A percentile compares a stretch with the other conserved stretches of the same genome.
These are phyloP conservation scores for Suricata suricatta DNA, from an alignment of 2,113 vertebrate genomes.

Conservation along the genomic window DNA sequence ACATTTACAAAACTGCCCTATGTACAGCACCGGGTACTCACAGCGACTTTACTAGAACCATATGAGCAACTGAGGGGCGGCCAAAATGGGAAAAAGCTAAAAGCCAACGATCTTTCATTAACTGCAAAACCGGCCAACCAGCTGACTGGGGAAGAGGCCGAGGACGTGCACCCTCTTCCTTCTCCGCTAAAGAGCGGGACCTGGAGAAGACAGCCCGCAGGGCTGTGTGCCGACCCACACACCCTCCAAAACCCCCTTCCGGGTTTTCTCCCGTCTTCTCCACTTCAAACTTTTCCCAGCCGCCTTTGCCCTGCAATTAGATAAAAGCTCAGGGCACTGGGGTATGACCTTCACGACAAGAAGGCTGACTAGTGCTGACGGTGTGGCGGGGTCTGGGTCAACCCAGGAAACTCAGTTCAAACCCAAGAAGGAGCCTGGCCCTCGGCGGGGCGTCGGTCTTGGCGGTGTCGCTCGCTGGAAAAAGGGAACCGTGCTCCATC, in stretches of 20 bases:
- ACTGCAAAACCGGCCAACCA: background rate
- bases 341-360: background rate
- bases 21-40: slow-evolving; percentile 48
- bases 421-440: background rate
- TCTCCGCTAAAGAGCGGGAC: background rate
- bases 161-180: background rate
- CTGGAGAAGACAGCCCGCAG: background rate
- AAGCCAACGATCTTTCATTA: background rate
- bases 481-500: background rate
- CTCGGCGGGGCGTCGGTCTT: background rate
- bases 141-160: background rate
- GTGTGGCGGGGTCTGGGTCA: background rate
- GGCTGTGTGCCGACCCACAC: background rate
- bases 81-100: background rate
- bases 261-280: background rate
- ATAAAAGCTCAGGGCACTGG: background rate
- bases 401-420: background rate
- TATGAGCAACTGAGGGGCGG: background rate
- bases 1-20: slow-evolving; percentile 36
- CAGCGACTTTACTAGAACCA: background rate
- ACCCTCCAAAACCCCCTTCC: background rate
- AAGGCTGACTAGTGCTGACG: background rate
- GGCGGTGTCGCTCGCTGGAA: background rate
- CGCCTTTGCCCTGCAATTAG: background rate
- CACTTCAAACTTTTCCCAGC: background rate